Evolutionary conservation across 2,113 vertebrate genomes (phyloP), one percentile per base, ranked within the genome.

Genomic region (Loxodonta africana): DNA sequence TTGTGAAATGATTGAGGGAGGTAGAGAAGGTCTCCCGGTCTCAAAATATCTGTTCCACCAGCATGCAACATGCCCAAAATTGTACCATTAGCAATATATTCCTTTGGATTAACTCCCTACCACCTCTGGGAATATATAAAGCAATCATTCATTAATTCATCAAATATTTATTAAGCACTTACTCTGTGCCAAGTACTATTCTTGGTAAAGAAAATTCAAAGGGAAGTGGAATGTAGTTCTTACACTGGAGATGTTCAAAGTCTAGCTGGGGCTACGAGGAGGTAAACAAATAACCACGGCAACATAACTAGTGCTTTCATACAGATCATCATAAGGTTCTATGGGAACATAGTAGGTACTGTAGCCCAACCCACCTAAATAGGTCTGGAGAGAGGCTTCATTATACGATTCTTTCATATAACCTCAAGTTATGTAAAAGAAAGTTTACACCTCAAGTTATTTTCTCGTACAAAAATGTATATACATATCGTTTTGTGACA

Each of bases 1-100:
- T 41, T 83, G n/a, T 95, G 96, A 97, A 76, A 76, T 92, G 95
- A 95, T 57, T 88, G 90, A 94, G 84, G n/a, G 88, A 97, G 96
- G 88, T 89, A 96, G 95, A 76, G 57, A 96, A 95, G 77, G 46
- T 87, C 74, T 96, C 84, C 91, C 89, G 81, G 83, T 94, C 77
- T 76, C 28, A 30, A 93, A 90, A 90, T 91, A 92, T 89, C 77
- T 95, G 37, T 37, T 95, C 73, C 90, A 25, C 73, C 63, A 69
- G 73, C 33, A 62, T 73, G 60, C 46, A 88, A 30, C 63, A 51
- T 83, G 65, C 17, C 44, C 81, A 60, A 71, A 84, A 91, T 88
- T 7, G 69, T 4, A 83, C 78, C 86, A 86, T 88, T 82, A 94
- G 65, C 82, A 73, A 90, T 37, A 41, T 60, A 73, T 77, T 80